Conservation (phyloP, 64 coral and sea anemone species). For the Stichodactyla helianthus region DNA sequence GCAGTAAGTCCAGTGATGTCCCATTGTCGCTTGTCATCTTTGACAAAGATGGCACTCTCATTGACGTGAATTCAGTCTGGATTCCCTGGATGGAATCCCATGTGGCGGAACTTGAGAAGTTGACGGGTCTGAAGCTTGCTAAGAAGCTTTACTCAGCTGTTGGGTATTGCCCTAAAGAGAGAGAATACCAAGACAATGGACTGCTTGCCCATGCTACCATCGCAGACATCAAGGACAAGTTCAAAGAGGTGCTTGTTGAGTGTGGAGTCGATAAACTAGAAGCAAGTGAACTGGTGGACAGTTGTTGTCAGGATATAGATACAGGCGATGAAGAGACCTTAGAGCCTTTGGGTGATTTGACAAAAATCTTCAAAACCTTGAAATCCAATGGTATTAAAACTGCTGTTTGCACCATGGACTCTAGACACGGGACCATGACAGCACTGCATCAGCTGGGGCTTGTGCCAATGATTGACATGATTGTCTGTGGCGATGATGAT, state of each 20-base stretch:
- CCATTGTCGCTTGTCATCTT: conserved; percentile 73
- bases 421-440: conserved; percentile 69
- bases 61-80: conserved; percentile 87
- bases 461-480: conserved; percentile 64
- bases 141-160: conserved; percentile 71
- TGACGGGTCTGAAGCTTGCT: conserved; percentile 54
- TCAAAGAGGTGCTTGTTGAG: conserved; percentile 72
- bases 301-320: conserved; percentile 80
- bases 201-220: conserved; percentile 85
- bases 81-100: conserved; percentile 81
- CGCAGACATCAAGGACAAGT: conserved; percentile 68
- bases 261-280: conserved; percentile 39
- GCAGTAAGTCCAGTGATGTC: conserved; percentile 10
- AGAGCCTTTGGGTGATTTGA: conserved; percentile 66
- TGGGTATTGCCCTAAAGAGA: conserved; percentile 66
- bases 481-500: conserved; percentile 84
- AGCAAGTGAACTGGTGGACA: conserved; percentile 52
- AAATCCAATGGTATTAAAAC: conserved; percentile 72
- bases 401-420: conserved; percentile 82
- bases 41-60: conserved; percentile 95
- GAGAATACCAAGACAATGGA: conserved; percentile 57
- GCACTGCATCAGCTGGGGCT: conserved; percentile 68
- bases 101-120: conserved; percentile 58
- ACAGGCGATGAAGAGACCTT: conserved; percentile 50
- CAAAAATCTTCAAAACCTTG: conserved; percentile 64